Evolutionary conservation across 2,888 invertebrate genomes (phyloP).

Genomic region (Horisme vitalbata): DNA sequence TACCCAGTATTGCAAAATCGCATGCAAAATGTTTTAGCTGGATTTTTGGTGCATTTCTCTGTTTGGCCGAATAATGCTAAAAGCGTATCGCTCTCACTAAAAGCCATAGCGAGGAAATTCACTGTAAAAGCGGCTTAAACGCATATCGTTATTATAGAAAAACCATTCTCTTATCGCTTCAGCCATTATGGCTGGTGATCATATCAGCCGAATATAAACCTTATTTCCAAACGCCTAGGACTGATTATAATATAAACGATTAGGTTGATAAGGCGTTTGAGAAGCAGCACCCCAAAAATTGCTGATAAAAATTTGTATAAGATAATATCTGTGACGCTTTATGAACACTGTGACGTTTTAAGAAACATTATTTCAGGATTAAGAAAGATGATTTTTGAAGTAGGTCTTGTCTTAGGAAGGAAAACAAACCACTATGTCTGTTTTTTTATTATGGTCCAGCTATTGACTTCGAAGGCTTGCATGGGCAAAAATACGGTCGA

Average conservation of each 20-base stretch:
- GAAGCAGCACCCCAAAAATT: background rate
- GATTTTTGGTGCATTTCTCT: too few species aligned
- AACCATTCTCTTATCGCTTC: conserved; percentile 19
- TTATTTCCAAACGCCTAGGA: background rate
- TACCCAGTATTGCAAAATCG: too few species aligned
- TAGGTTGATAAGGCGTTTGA: background rate
- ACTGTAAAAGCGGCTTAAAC: conserved; percentile 7
- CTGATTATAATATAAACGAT: conserved; percentile 1
- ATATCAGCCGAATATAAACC: conserved; percentile 6
- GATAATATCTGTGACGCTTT: background rate
- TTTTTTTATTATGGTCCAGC: too few species aligned
- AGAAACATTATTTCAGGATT: too few species aligned
- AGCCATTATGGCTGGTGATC: conserved; percentile 6
- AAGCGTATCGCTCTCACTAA: background rate
- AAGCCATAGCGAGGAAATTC: conserved; percentile 4
- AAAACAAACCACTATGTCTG: too few species aligned
- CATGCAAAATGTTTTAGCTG: too few species aligned
- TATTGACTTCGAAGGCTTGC: too few species aligned
- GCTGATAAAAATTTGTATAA: background rate
- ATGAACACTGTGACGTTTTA: too few species aligned
- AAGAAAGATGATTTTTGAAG: too few species aligned
- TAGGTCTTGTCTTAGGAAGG: too few species aligned
- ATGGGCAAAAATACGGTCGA: too few species aligned
- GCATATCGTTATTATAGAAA: conserved; percentile 21
- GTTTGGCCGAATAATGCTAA: too few species aligned